Base-by-base conservation (phyloP, 2,888 invertebrate species). In the Timema cristinae region DNA sequence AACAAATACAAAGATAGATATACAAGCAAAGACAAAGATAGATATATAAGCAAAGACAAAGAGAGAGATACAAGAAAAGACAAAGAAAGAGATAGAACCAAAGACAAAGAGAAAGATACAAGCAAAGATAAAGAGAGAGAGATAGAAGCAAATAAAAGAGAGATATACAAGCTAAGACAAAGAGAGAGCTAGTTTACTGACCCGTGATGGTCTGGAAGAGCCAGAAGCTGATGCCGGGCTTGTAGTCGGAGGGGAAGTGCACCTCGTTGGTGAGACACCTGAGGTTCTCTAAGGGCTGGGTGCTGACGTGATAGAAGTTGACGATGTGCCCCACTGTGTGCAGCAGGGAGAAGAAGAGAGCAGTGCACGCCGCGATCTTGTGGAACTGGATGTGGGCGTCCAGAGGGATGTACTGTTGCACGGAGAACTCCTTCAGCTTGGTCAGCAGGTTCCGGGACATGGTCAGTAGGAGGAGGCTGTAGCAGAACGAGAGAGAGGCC, bases 321-420 rank as follows among this genome's bases (percentile, higher is more conserved):
- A 98, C 94, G 81, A 97, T 92, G 79, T 98, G 98, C 0, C 97
- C 97, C 5, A 95, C 91, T 0, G 96, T 94, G 80, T 98, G 97
- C 0, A 97, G 85, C 0, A 97, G 84, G 0, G 96, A 94, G 83
- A 97, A 97, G 83, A 97, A 95, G 0, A 96, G 84, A 0, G 95
- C 97, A 0, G 97, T 97, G 77, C 95, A 93, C 0, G 97, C 98
- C 0, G 95, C 95, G 71, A 98, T 96, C 84, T 97, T 97, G 82
- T 98, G 98, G 81, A 98, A 98, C 71, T 95, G 96, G 71, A 98
- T 96, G 79, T 97, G 95, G 0, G 97, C 93, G 81, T 98, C 97
- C 47, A 97, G 82, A 0, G 97, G 97, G 72, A 96, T 94, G 82
- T 95, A 97, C 76, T 97, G 95, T 78, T 96, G 96, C 70, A 97